phyloP scores from a whole-genome alignment of 1,140 invertebrate species.

The Pseudomyrmex dendroicus region DNA sequence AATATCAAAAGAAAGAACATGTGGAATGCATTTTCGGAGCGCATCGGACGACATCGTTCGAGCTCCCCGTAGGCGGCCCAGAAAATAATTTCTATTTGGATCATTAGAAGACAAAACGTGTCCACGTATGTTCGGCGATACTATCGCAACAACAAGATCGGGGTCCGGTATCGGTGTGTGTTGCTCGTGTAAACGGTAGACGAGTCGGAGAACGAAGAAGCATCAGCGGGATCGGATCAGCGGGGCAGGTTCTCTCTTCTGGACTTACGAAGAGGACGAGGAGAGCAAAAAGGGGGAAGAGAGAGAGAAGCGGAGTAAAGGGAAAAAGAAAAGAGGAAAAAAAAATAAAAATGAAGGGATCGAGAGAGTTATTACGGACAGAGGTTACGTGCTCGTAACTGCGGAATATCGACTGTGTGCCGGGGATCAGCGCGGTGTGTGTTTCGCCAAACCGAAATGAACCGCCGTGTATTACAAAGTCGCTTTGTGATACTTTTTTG shows the following conservation, averaged over 20 bases:
- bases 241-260: slow-evolving; percentile 72
- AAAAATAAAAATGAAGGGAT: slow-evolving; percentile 8
- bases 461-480: slow-evolving; percentile 56
- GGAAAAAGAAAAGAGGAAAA: background rate
- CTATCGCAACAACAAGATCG: slow-evolving; percentile 71
- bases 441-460: slow-evolving; percentile 52
- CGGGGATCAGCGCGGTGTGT: slow-evolving; percentile 23
- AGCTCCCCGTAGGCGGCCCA: slow-evolving; percentile 59
- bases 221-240: slow-evolving; percentile 68
- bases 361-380: slow-evolving; percentile 66
- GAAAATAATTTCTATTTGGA: slow-evolving; percentile 79
- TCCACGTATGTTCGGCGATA: slow-evolving; percentile 73
- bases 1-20: background rate
- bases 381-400: slow-evolving; percentile 70
- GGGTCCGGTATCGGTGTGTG: slow-evolving; percentile 60
- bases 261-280: slow-evolving; percentile 52
- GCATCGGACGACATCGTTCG: slow-evolving; percentile 36
- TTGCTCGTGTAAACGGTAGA: slow-evolving; percentile 76
- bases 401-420: slow-evolving; percentile 54
- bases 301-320: background rate
- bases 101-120: slow-evolving; percentile 80
- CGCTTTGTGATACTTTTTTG: slow-evolving; percentile 52
- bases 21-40: background rate
- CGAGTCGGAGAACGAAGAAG: slow-evolving; percentile 54
- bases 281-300: background rate